Evolutionary conservation across 1,140 invertebrate species (phyloP).

Genomic region (Camponotus vicinus): DNA sequence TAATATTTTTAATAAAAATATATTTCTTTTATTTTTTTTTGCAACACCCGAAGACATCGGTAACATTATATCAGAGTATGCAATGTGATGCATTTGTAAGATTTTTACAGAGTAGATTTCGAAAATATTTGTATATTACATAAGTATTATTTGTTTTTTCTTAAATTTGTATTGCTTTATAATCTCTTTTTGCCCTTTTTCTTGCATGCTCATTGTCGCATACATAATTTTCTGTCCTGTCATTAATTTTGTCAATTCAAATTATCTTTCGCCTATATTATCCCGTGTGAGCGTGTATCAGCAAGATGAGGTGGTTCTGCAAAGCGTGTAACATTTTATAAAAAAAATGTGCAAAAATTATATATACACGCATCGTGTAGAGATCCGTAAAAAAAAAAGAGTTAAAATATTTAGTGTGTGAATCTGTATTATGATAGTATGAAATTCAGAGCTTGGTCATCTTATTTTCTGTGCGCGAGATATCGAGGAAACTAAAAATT

Average conservation of each 20-base stretch:
- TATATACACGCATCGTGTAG: slow-evolving; percentile 47
- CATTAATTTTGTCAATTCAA: slow-evolving; percentile 62
- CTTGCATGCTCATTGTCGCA: slow-evolving; percentile 13
- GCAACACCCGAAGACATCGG: background rate
- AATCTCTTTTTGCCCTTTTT: slow-evolving; percentile 18
- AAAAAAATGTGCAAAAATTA: slow-evolving; percentile 53
- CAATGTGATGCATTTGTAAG: slow-evolving; percentile 47
- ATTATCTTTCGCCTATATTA: slow-evolving; percentile 50
- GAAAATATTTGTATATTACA: slow-evolving; percentile 8
- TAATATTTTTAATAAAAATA: slow-evolving; percentile 21
- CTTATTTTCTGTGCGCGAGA: slow-evolving; percentile 26
- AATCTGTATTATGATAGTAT: slow-evolving; percentile 50
- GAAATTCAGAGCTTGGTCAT: slow-evolving; percentile 35
- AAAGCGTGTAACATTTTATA: slow-evolving; percentile 31
- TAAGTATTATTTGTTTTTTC: slow-evolving; percentile 19
- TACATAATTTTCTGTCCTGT: slow-evolving; percentile 48
- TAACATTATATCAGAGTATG: slow-evolving; percentile 37
- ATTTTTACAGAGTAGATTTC: slow-evolving; percentile 59
- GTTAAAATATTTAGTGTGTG: slow-evolving; percentile 65
- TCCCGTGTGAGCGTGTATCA: slow-evolving; percentile 62
- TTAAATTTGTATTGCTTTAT: slow-evolving; percentile 13
- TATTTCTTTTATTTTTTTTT: slow-evolving; percentile 21
- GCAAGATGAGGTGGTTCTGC: slow-evolving; percentile 58
- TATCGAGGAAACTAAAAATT: slow-evolving; percentile 24
- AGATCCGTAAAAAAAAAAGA: slow-evolving; percentile 10